Percentiles rank a stretch among this genome's conserved stretches.
phyloP scores from a whole-genome alignment of 2,888 invertebrate genomes.

The Ennomos fuscantarius region DNA sequence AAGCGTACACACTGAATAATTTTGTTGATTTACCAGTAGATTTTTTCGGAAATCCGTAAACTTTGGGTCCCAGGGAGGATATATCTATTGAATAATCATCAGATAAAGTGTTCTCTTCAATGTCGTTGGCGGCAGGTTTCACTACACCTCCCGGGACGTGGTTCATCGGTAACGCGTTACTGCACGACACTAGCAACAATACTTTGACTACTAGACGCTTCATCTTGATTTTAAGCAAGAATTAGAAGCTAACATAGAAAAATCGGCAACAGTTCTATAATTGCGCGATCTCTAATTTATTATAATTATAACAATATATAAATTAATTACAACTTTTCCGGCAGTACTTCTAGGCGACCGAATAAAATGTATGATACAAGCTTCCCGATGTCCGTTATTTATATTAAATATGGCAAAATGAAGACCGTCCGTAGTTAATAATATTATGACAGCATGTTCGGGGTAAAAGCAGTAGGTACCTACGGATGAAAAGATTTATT shows the following conservation, averaged over 20 bases:
- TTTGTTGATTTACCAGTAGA: slow-evolving; percentile 66
- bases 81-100: slow-evolving; percentile 78
- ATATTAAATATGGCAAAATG: slow-evolving; percentile 53
- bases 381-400: slow-evolving; percentile 56
- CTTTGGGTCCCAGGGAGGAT: slow-evolving; percentile 80
- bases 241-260: too few species aligned
- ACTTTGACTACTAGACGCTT: slow-evolving; percentile 22
- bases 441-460: too few species aligned
- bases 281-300: too few species aligned
- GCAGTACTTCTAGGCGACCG: slow-evolving; percentile 52
- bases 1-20: not conserved
- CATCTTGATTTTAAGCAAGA: slow-evolving; percentile 2
- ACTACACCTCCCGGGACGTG: slow-evolving; percentile 51
- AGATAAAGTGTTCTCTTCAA: slow-evolving; percentile 56
- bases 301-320: too few species aligned
- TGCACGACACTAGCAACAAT: slow-evolving; percentile 23
- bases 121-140: slow-evolving; percentile 48
- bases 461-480: too few species aligned
- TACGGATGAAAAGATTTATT: too few species aligned
- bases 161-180: slow-evolving; percentile 50
- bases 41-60: slow-evolving; percentile 84
- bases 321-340: not conserved
- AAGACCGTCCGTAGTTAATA: slow-evolving; percentile 46
- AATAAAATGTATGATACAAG: slow-evolving; percentile 53
- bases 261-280: too few species aligned